Evolutionary conservation across 2,888 invertebrate species (phyloP), one percentile per base, ranked within the genome.

Genomic region (Brachyopa scutellaris): DNA sequence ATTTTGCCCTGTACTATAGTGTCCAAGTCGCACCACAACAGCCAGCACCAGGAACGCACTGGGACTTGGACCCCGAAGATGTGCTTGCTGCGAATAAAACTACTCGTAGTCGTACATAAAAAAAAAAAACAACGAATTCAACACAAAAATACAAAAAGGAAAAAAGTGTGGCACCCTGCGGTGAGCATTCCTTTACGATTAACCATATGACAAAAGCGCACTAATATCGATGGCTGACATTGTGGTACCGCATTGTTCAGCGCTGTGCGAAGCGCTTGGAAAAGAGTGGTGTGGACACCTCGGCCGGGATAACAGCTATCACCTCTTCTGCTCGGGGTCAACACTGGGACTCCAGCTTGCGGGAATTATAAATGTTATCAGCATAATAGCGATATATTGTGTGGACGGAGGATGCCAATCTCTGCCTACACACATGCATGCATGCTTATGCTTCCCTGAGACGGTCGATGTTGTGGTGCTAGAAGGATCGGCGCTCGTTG

Each of bases 341-440:
- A 57, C 55, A 57, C 70, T 64, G 80, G 62, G 76, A 80, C 69
- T 62, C 76, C 42, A 69, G 62, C 80, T 80, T 76, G 80, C 80
- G 62, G 69, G 80, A 80, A 80, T 74, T 80, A 80, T 80, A 80
- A 80, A 80, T 80, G 80, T 80, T 80, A 80, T 80, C 80, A 76
- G 69, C 76, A 64, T 76, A 80, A 74, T 80, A 57, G 80, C 80
- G 76, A 80, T 80, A 80, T 74, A 80, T 80, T 80, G 80, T 76
- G 80, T 80, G 80, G 80, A 80, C 55, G 80, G 67, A 59, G 80
- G 74, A 80, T 80, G 69, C 74, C 80, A 80, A 80, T 80, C 80
- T 80, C 80, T 80, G 80, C 80, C 80, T 80, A 80, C 80, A 80
- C 51, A 78, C n/a, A n/a, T n/a, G n/a, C n/a, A n/a, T n/a, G n/a